These are phyloP conservation scores for Chaetodon auriga DNA, from an alignment of 2,113 vertebrate species.

Conservation along the genomic window DNA sequence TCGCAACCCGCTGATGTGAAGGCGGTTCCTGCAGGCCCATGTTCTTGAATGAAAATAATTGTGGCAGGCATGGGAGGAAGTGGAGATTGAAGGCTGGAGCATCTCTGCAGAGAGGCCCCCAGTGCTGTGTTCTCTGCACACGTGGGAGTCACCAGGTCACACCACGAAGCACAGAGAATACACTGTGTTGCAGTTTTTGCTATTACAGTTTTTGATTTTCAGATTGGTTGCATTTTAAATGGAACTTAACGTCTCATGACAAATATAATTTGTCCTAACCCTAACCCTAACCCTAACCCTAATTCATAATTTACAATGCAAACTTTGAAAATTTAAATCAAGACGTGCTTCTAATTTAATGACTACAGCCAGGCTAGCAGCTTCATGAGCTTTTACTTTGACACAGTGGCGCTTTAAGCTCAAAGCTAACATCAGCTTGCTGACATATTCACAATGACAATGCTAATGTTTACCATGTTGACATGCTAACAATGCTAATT, in stretches of 20 bases:
- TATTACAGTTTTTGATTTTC: not conserved
- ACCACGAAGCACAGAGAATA: not conserved
- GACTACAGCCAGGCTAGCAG: not conserved
- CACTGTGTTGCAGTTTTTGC: not conserved
- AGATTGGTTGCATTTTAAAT: not conserved
- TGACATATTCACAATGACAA: not conserved
- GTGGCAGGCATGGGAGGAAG: slow-evolving; percentile 49
- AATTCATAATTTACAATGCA: slow-evolving; percentile 1
- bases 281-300: too few relatives aligned
- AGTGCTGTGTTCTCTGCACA: not conserved
- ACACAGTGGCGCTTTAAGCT: not conserved
- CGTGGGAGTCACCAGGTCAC: not conserved
- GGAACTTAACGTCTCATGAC: not conserved
- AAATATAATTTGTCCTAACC: not conserved
- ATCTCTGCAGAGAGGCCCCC: not conserved
- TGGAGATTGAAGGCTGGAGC: slow-evolving; percentile 14
- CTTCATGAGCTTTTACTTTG: not conserved
- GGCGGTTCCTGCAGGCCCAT: slow-evolving; percentile 47
- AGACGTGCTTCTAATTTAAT: not conserved
- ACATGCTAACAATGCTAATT: too few relatives aligned
- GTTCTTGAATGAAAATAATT: slow-evolving; percentile 67
- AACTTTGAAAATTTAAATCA: not conserved
- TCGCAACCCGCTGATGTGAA: slow-evolving; percentile 37
- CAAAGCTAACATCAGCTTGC: not conserved
- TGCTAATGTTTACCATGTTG: too few relatives aligned